These are phyloP conservation scores for Odiellus spinosus DNA, from an alignment of 2,888 invertebrate genomes.

Conservation along the genomic window DNA sequence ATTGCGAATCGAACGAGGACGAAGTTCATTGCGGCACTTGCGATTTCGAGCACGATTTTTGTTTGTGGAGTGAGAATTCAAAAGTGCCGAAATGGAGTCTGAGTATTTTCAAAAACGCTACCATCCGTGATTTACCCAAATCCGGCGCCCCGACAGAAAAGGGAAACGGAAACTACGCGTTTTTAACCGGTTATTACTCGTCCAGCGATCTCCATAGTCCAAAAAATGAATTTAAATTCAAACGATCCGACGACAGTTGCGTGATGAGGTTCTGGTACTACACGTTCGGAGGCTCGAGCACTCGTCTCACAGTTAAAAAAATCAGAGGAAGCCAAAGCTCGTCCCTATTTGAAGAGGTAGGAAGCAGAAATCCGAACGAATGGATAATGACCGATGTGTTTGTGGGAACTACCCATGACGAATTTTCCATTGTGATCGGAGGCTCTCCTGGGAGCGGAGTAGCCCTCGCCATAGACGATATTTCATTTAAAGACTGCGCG, in stretches of 20 bases:
- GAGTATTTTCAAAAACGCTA: not conserved
- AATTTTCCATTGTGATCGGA: not conserved
- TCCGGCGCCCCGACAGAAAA: constrained; percentile 7
- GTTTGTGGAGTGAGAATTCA: constrained; percentile 13
- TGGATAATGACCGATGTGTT: constrained; percentile 12
- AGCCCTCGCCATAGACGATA: constrained; percentile 13
- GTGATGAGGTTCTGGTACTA: constrained; percentile 12
- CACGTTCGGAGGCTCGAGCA: not conserved
- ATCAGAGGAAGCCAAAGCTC: constrained; percentile 1
- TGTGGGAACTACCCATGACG: constrained; percentile 11
- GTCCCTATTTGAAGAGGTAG: not conserved
- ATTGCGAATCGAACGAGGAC: constrained; percentile 30
- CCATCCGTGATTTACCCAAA: not conserved
- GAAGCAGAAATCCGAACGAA: not conserved
- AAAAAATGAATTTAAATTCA: constrained; percentile 2
- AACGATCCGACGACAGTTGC: constrained; percentile 10
- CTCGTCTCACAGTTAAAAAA: constrained; percentile 7
- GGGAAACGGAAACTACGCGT: constrained; percentile 7
- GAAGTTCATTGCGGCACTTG: constrained; percentile 27
- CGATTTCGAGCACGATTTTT: constrained; percentile 15
- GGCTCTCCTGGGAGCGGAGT: not conserved
- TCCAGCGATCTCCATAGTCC: constrained; percentile 7
- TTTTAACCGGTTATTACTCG: not conserved
- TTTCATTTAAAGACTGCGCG: constrained; percentile 13
- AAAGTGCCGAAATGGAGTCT: too few species aligned